Evolutionary conservation across 2,888 invertebrate genomes (phyloP).

Genomic region (Dryomyza anilis): DNA sequence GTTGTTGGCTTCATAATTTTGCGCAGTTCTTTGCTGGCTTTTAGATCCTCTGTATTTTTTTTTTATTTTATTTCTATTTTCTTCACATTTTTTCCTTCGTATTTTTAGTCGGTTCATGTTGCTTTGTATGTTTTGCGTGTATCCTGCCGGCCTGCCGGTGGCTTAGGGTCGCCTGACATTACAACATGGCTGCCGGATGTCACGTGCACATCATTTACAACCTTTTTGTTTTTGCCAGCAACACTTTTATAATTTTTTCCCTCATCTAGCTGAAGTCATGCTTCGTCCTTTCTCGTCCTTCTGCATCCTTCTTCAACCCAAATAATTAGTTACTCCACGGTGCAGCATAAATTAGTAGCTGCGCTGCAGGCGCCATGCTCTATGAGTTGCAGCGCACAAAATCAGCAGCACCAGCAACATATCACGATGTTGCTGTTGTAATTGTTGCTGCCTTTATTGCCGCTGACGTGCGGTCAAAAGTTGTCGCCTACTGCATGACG

Average conservation of each 20-base stretch:
- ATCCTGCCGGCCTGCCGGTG: neutral
- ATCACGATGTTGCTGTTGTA: neutral
- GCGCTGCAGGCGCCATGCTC: conserved; percentile 33
- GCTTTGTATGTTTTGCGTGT: too few relatives aligned
- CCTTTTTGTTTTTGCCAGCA: neutral
- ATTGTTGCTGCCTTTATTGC: neutral
- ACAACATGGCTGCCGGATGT: conserved; percentile 28
- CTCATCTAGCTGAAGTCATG: neutral
- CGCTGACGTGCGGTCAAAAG: conserved; percentile 19
- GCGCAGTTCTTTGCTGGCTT: neutral
- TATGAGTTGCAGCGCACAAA: conserved; percentile 21
- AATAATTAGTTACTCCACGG: conserved; percentile 21
- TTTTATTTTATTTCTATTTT: neutral
- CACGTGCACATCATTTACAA: conserved; percentile 29
- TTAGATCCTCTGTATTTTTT: conserved; percentile 1
- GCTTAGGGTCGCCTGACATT: conserved; percentile 5
- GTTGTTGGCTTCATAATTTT: neutral
- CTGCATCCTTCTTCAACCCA: neutral
- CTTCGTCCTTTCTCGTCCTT: neutral
- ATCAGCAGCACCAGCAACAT: neutral
- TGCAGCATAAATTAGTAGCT: conserved; percentile 39
- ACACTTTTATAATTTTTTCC: neutral
- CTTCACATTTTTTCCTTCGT: too few relatives aligned
- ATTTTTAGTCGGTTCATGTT: too few relatives aligned
- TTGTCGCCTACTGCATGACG: neutral